Percentiles rank a stretch among this genome's conserved stretches.
phyloP scores from a whole-genome alignment of 2,797 vertebrate species.

The Euthynnus affinis region DNA sequence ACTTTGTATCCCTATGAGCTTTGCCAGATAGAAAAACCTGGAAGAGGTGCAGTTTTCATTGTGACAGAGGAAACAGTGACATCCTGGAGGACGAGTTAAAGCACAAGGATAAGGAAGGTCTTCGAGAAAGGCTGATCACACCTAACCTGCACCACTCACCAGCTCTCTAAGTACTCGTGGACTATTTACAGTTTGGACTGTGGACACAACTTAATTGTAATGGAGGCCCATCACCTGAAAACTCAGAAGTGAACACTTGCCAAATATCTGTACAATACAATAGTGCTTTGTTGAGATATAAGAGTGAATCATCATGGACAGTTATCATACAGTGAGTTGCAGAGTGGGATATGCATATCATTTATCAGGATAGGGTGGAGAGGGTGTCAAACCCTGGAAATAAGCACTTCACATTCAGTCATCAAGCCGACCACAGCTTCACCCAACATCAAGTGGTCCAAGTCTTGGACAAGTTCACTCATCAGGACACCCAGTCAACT shows the following conservation, averaged over 20 bases:
- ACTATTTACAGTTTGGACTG: slow-evolving; percentile 75
- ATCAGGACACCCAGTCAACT: slow-evolving; percentile 16
- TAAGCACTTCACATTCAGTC: slow-evolving; percentile 71
- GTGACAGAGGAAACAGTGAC: slow-evolving; percentile 27
- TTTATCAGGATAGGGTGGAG: slow-evolving; percentile 30
- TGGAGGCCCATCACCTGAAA: slow-evolving; percentile 21
- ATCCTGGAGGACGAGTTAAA: slow-evolving; percentile 42
- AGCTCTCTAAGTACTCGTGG: slow-evolving; percentile 12
- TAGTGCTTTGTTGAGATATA: slow-evolving; percentile 64
- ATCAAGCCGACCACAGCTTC: slow-evolving; percentile 51
- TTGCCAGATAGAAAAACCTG: slow-evolving; percentile 5
- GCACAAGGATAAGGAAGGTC: slow-evolving; percentile 24
- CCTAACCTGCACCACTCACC: slow-evolving; percentile 12
- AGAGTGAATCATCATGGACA: slow-evolving; percentile 56
- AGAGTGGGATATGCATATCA: slow-evolving; percentile 70
- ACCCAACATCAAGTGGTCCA: slow-evolving; percentile 31
- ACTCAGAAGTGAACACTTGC: slow-evolving; percentile 32
- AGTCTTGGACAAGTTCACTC: slow-evolving; percentile 37
- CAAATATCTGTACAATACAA: slow-evolving; percentile 68
- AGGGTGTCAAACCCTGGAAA: slow-evolving; percentile 46
- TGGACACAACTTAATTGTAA: slow-evolving; percentile 28
- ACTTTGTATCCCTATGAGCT: slow-evolving; percentile 6
- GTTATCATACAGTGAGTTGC: slow-evolving; percentile 75
- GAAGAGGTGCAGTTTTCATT: slow-evolving; percentile 29
- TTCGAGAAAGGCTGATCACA: slow-evolving; percentile 25